Evolutionary conservation across 1,140 invertebrate genomes (phyloP), one percentile per base, ranked within the genome.

Genomic region (Dendrolimus kikuchii): DNA sequence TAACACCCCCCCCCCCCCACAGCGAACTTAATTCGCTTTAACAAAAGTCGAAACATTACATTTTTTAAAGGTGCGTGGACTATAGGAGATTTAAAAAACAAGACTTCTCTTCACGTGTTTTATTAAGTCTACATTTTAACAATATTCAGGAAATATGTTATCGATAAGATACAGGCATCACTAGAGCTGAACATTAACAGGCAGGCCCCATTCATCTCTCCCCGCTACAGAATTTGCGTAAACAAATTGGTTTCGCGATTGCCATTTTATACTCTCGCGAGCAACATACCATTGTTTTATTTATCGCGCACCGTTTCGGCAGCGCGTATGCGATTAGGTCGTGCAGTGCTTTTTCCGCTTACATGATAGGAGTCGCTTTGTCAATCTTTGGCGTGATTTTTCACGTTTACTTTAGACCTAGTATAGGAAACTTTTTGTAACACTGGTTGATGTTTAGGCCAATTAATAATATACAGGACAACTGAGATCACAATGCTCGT

Each of bases 241-340:
- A 86, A 84, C 83, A 86, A 86, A 86, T 86, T 86, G 83, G 83
- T 86, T 86, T 86, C 75, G 80, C 81, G 80, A 86, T 85, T 86
- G 81, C 83, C 83, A 86, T 84, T 86, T 86, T 86, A 86, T 84
- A 84, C 79, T 77, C 78, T 72, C 74, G 71, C 66, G 64, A 65
- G 77, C 74, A 76, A 76, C 70, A 74, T 70, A 77, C 72, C 77
- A 83, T 84, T 86, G 78, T 84, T 84, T 86, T 84, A 86, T 86
- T 86, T 86, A 86, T 84, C 73, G 80, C 68, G 67, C 72, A 73
- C 70, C 76, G 81, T 86, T 82, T 78, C 77, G 71, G 73, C 77
- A 73, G 66, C 71, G 72, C 66, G 70, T 66, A 60, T 68, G 72
- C 81, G 79, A 82, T 86, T 82, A 84, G 80, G 78, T 74, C 23